Evolutionary conservation across 2,113 vertebrate species (phyloP).

Genomic region (Ranitomeya imitator): DNA sequence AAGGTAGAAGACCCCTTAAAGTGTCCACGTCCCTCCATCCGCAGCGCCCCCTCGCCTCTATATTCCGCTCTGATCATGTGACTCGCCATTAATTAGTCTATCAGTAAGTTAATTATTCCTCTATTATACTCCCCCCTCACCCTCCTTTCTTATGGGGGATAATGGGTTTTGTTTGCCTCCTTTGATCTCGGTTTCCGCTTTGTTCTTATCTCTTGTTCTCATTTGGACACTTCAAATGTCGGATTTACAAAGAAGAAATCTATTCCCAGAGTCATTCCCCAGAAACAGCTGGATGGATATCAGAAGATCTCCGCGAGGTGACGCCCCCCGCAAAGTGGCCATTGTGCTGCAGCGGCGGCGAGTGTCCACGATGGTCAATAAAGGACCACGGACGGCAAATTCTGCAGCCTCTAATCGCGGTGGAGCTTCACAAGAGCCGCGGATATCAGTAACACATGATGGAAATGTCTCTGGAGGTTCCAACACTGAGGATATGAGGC

Average conservation of each 20-base stretch:
- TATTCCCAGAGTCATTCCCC: background rate
- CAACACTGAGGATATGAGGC: too few species aligned
- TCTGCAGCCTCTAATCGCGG: too few species aligned
- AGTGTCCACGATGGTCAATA: background rate
- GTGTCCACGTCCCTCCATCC: background rate
- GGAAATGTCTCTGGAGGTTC: too few species aligned
- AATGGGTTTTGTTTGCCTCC: slow-evolving; percentile 36
- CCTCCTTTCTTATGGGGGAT: background rate
- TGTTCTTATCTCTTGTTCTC: slow-evolving; percentile 36
- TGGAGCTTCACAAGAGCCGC: too few species aligned
- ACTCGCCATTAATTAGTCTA: slow-evolving; percentile 13
- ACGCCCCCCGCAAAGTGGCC: background rate
- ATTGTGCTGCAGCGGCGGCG: background rate
- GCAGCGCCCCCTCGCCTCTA: background rate
- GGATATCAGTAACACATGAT: too few species aligned
- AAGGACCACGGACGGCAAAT: background rate
- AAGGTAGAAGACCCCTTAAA: background rate
- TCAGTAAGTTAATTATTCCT: slow-evolving; percentile 45
- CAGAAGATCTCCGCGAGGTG: background rate
- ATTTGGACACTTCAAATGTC: slow-evolving; percentile 7
- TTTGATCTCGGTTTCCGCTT: slow-evolving; percentile 33
- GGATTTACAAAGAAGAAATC: slow-evolving; percentile 10
- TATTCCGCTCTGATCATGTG: background rate
- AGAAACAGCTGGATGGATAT: slow-evolving; percentile 16
- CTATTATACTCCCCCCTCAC: background rate